Conservation (phyloP, 1,140 invertebrate genomes). For the Conus ventricosus region DNA sequence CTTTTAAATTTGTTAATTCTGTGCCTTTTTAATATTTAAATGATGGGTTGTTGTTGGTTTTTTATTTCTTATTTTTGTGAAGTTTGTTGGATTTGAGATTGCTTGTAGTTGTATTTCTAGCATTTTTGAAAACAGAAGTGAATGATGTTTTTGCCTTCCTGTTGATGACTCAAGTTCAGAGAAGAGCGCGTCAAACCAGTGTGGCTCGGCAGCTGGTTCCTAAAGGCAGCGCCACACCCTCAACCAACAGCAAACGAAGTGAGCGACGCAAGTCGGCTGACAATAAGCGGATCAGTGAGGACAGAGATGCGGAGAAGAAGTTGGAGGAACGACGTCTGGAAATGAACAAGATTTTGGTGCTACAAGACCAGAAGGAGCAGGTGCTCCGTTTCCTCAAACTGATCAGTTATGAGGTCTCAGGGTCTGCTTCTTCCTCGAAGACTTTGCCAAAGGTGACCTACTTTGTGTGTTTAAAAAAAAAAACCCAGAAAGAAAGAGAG, state of each 20-base stretch:
- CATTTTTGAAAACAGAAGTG: too few species aligned
- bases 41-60: too few species aligned
- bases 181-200: slow-evolving; percentile 7
- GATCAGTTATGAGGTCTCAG: neutral
- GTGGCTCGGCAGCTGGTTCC: neutral
- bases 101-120: too few species aligned
- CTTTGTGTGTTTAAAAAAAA: neutral
- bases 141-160: too few species aligned
- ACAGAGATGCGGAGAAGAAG: slow-evolving; percentile 25
- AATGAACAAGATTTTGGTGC: slow-evolving; percentile 52
- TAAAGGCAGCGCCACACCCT: neutral
- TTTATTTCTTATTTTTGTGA: too few species aligned
- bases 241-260: neutral
- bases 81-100: too few species aligned
- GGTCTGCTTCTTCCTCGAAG: neutral
- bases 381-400: slow-evolving; percentile 44
- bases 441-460: neutral
- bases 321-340: slow-evolving; percentile 44
- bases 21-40: too few species aligned
- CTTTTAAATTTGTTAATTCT: too few species aligned
- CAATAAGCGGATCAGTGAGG: neutral
- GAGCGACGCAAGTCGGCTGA: neutral
- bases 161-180: neutral
- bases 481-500: too few species aligned
- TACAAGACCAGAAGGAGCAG: slow-evolving; percentile 58